Conservation (phyloP, 2,113 vertebrate genomes). For the Pogonocichla stellata region DNA sequence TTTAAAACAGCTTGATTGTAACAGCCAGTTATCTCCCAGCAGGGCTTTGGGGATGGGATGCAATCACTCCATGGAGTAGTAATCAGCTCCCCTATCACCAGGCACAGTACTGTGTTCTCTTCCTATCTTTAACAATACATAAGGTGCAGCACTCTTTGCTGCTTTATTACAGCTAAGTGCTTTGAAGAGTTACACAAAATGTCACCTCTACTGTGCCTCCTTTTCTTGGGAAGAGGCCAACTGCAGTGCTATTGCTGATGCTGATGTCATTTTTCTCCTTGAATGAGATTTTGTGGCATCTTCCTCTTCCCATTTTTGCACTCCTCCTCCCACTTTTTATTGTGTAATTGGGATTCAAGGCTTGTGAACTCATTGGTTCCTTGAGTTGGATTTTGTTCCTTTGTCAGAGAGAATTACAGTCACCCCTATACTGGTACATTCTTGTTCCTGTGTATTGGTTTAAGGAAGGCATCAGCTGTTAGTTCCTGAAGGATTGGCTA, state of each 20-base stretch:
- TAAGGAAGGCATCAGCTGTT: background rate
- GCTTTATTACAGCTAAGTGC: background rate
- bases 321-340: background rate
- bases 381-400: background rate
- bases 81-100: background rate
- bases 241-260: background rate
- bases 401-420: background rate
- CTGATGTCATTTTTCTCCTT: background rate
- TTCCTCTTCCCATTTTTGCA: background rate
- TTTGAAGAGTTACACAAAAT: background rate
- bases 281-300: background rate
- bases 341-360: background rate
- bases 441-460: background rate
- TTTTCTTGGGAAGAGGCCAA: background rate
- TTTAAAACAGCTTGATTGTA: background rate
- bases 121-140: background rate
- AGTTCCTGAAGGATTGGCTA: background rate
- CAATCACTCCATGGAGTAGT: background rate
- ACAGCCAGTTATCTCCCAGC: background rate
- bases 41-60: background rate
- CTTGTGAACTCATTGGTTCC: background rate
- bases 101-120: background rate
- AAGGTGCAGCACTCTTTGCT: background rate
- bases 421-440: rapidly evolving
- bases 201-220: background rate